phyloP scores from a whole-genome alignment of 2,113 vertebrate genomes.

The Catagonus wagneri region DNA sequence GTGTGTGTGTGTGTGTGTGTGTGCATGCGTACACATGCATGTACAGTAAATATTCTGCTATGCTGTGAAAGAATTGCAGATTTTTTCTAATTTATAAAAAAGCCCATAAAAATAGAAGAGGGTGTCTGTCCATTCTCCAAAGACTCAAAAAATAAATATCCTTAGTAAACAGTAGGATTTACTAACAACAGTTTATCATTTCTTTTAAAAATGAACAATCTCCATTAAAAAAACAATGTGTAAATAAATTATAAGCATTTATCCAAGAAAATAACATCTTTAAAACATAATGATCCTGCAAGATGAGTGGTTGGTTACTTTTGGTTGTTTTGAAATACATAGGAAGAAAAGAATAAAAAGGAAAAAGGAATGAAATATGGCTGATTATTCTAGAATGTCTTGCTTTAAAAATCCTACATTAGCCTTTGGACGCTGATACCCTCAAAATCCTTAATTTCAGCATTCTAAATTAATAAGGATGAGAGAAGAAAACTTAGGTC shows the following conservation, averaged over 20 bases:
- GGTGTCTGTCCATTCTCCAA: neutral
- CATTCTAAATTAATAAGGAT: neutral
- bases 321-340: neutral
- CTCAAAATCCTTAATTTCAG: conserved; percentile 43
- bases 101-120: neutral
- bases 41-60: neutral
- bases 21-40: neutral
- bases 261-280: neutral
- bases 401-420: neutral
- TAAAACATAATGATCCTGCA: neutral
- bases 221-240: neutral
- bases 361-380: neutral
- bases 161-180: conserved; percentile 7
- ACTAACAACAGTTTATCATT: neutral
- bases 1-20: neutral
- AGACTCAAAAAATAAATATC: neutral
- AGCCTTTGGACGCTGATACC: neutral
- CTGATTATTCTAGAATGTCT: neutral
- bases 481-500: neutral
- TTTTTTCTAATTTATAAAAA: neutral
- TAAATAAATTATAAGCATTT: conserved; percentile 2
- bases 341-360: neutral
- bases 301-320: neutral
- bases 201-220: conserved; percentile 33
- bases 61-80: neutral